Evolutionary conservation across 2,797 vertebrate genomes (phyloP), one percentile per base, ranked within the genome.

Genomic region (Amphiprion clarkii): DNA sequence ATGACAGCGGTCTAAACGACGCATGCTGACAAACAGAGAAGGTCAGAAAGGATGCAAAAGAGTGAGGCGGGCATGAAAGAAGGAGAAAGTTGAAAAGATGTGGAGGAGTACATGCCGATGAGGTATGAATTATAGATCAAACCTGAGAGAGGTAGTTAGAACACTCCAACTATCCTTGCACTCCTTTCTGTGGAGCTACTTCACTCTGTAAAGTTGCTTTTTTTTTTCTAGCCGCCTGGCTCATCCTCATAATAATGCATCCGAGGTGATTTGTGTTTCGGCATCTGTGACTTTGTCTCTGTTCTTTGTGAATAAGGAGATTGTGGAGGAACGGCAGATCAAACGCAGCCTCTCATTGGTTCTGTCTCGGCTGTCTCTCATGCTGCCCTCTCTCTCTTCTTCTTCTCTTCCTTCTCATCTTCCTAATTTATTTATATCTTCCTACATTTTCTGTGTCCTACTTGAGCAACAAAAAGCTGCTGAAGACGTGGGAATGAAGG

Each of bases 61-160:
- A 64, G 56, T 36, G 27, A 73, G 62, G 67, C 10, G 31, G 48
- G 49, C 1, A 5, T 58, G 58, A 67, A 63, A 72, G 46, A 74
- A 56, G 63, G 56, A 70, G 48, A 74, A 59, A 33, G 52, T 64
- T 85, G 51, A 64, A 84, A 69, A 84, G 54, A 79, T 83, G 65
- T 84, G 29, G 49, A 74, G 77, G 48, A 31, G 25, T 52, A 40
- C 36, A 44, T 71, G 67, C 70, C 3, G 39, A 66, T 52, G 56
- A 77, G 56, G 62, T 71, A 85, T 89, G 77, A 93, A 93, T 92
- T 85, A 89, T 85, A 88, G 82, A 90, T 91, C 87, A 90, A 84
- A 91, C 75, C 33, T 56, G 31, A 48, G 74, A 79, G 51, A 83
- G 66, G 67, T 75, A 67, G 62, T 73, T 72, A 9, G 19, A 81